A percentile compares a stretch with the other conserved stretches of the same genome.
Evolutionary conservation across 2,888 invertebrate genomes (phyloP).

Genomic region (Pimpla rufipes): DNA sequence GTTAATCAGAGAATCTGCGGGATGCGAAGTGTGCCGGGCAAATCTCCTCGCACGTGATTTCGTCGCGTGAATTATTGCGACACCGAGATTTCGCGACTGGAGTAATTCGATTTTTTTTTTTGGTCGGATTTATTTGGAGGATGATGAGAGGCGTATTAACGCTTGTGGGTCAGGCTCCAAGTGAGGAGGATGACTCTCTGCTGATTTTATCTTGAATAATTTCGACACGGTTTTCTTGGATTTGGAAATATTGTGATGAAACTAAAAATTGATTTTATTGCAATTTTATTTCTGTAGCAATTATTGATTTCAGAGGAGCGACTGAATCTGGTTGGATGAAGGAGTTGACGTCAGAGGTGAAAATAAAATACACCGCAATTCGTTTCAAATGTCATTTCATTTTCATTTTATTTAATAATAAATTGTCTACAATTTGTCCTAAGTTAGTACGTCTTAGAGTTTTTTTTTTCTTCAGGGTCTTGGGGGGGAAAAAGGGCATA

Average conservation of each 20-base stretch:
- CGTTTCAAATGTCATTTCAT: conserved; percentile 83
- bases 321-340: too few relatives aligned
- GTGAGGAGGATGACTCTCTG: too few relatives aligned
- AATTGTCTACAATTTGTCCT: conserved; percentile 85
- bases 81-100: conserved; percentile 41
- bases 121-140: too few relatives aligned
- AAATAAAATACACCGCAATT: conserved; percentile 45
- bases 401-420: conserved; percentile 84
- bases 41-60: conserved; percentile 61
- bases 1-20: conserved; percentile 58
- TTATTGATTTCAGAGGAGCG: too few relatives aligned
- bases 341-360: not conserved
- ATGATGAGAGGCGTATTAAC: too few relatives aligned
- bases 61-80: conserved; percentile 50
- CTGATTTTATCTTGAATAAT: too few relatives aligned
- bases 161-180: too few relatives aligned
- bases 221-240: too few relatives aligned
- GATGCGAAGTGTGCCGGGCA: conserved; percentile 30
- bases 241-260: too few relatives aligned
- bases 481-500: conserved; percentile 41
- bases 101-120: conserved; percentile 7
- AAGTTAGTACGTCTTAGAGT: conserved; percentile 83
- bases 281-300: too few relatives aligned
- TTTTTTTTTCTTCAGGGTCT: conserved; percentile 44
- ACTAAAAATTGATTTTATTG: too few relatives aligned